Base-by-base conservation (phyloP, 2,113 vertebrate species). In the Orcinus orca region DNA sequence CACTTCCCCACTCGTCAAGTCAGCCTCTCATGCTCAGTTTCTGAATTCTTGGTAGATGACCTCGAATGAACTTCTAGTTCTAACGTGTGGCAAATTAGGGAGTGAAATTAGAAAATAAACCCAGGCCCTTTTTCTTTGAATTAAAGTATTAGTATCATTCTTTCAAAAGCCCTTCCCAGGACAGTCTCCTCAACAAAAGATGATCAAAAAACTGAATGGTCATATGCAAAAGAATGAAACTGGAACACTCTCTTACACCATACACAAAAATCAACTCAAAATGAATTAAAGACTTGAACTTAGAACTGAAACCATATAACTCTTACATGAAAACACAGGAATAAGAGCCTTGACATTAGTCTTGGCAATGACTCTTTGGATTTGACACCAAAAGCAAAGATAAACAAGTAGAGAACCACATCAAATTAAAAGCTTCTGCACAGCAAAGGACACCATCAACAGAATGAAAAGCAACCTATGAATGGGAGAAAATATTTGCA, bases 71-170 rank as follows among this genome's bases (percentile, higher is more conserved):
- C 38, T 71, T 70, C 36, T 90, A 29, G 84, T 65, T 70, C 36
- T 90, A 29, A 88, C 1, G 0, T 55, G 10, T 33, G 23, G 21
- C 31, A 95, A 93, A 71, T 36, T 6, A 91, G 41, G n/a, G 70
- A 70, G 41, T 79, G 74, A 95, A 96, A 80, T 76, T 70, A 70
- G 44, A 85, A 94, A 94, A 88, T 17, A 94, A 90, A 55, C 9
- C 14, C 4, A 58, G 50, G 53, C 7, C 12, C 44, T 82, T 26
- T 80, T 50, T 53, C 84, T 92, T 84, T 73, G 9, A 90, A 92
- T 86, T 44, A 26, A 96, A 82, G 14, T 80, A 82, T 73, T n/a
- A 82, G 8, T 14, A 20, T 47, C n/a, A 74, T 60, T 82, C 50
- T 76, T 92, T 47, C 44, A 58, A 68, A 90, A 82, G 41, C 10